These are phyloP conservation scores for Pangasius larnaudii DNA, from an alignment of 2,797 vertebrate genomes.

Conservation along the genomic window DNA sequence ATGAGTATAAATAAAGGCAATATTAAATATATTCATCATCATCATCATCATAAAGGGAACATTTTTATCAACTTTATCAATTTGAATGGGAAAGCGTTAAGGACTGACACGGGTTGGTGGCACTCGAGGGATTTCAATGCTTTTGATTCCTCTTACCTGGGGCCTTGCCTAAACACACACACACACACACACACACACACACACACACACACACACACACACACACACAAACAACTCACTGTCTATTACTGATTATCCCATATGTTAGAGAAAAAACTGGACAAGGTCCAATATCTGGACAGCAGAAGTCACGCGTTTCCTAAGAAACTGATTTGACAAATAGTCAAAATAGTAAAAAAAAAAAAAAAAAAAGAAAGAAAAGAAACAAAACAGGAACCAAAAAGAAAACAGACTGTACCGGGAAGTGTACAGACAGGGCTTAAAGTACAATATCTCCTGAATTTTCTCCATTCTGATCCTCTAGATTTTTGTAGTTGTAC, in stretches of 20 bases:
- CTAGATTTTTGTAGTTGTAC: not conserved
- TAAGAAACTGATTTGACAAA: conserved; percentile 85
- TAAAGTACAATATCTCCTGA: conserved; percentile 38
- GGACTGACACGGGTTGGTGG: conserved; percentile 56
- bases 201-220: conserved; percentile 25
- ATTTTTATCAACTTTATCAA: conserved; percentile 49
- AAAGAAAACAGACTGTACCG: conserved; percentile 71
- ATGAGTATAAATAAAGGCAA: conserved; percentile 74
- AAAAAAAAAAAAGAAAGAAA: not conserved
- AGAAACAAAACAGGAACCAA: not conserved
- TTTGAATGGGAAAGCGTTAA: conserved; percentile 62
- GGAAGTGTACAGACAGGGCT: conserved; percentile 80
- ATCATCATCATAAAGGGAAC: conserved; percentile 62
- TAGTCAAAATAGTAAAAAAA: conserved; percentile 71
- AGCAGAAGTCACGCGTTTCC: conserved; percentile 92
- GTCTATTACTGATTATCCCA: conserved; percentile 53
- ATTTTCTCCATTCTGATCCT: conserved; percentile 29
- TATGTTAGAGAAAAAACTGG: conserved; percentile 69
- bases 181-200: conserved; percentile 48
- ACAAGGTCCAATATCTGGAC: conserved; percentile 88
- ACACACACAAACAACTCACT: conserved; percentile 47
- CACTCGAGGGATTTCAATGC: conserved; percentile 46
- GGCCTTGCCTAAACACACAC: conserved; percentile 23
- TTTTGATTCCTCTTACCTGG: conserved; percentile 29
- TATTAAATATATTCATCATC: conserved; percentile 72